Percentiles rank a stretch among this genome's conserved stretches.
phyloP scores from a whole-genome alignment of 2,888 invertebrate species.

The Watsonalla binaria region DNA sequence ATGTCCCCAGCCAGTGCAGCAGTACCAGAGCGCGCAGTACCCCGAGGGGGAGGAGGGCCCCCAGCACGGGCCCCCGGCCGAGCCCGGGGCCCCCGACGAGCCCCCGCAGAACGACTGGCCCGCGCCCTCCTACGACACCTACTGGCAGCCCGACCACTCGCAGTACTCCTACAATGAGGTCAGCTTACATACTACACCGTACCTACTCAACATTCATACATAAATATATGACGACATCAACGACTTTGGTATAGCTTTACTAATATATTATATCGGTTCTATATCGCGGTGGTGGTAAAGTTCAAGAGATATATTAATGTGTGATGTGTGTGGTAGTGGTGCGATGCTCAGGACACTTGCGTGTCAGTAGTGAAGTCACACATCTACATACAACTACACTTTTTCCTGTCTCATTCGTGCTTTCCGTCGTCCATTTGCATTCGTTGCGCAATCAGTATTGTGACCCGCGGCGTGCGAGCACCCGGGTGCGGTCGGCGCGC shows the following conservation, averaged over 20 bases:
- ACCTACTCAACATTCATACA: not conserved
- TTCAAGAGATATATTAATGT: no score
- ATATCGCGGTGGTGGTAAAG: no score
- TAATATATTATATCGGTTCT: no score
- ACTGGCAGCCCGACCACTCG: constrained; percentile 41
- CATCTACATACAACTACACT: no score
- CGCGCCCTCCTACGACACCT: constrained; percentile 36
- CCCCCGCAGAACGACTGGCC: constrained; percentile 23
- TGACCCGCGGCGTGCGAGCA: no score
- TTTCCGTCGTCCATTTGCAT: not conserved
- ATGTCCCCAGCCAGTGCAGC: constrained; percentile 23
- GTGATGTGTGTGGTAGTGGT: no score
- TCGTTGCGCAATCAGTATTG: not conserved
- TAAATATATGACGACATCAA: not conserved
- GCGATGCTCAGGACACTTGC: no score
- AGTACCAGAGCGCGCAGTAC: constrained; percentile 16
- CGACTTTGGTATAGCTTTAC: no score
- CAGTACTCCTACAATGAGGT: constrained; percentile 49
- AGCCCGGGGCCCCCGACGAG: constrained; percentile 24
- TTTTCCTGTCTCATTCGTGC: not conserved
- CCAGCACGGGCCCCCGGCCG: constrained; percentile 10
- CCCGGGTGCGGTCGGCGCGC: no score
- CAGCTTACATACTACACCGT: not conserved
- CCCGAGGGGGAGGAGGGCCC: not conserved
- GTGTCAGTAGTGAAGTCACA: no score